phyloP scores from a whole-genome alignment of 1,140 invertebrate genomes.

The Dendroctonus valens region DNA sequence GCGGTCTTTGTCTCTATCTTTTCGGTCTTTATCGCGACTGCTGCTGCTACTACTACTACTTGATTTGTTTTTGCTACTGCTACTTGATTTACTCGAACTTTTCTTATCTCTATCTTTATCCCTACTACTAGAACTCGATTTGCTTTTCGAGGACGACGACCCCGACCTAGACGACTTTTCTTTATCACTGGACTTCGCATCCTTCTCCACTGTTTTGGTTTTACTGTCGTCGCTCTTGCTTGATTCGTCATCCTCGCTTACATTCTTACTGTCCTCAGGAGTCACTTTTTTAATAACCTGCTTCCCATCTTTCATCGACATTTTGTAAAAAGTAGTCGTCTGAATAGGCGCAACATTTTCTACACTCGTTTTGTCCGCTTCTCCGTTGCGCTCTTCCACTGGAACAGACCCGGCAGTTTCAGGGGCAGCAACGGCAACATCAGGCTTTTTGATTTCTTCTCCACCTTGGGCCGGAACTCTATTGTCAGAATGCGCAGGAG shows the following conservation, averaged over 20 bases:
- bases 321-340: constrained; percentile 59
- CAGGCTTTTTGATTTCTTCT: neutral
- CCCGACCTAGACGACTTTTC: constrained; percentile 46
- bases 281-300: constrained; percentile 67
- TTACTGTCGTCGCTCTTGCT: constrained; percentile 9
- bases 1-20: constrained; percentile 45
- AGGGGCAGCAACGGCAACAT: constrained; percentile 2
- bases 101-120: constrained; percentile 48
- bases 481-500: neutral
- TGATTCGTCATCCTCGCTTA: constrained; percentile 14
- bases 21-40: constrained; percentile 47
- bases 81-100: constrained; percentile 37
- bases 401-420: constrained; percentile 6
- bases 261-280: constrained; percentile 27
- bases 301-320: constrained; percentile 71
- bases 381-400: constrained; percentile 6
- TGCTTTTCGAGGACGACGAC: constrained; percentile 33
- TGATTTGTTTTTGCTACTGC: constrained; percentile 46
- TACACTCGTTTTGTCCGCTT: constrained; percentile 13
- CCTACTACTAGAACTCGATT: constrained; percentile 39
- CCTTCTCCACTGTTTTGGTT: constrained; percentile 36
- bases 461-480: no score
- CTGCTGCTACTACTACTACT: constrained; percentile 42
- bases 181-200: constrained; percentile 34
- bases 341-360: constrained; percentile 33